These are phyloP conservation scores for Triplophysa dalaica DNA, from an alignment of 2,113 vertebrate species.

Conservation along the genomic window DNA sequence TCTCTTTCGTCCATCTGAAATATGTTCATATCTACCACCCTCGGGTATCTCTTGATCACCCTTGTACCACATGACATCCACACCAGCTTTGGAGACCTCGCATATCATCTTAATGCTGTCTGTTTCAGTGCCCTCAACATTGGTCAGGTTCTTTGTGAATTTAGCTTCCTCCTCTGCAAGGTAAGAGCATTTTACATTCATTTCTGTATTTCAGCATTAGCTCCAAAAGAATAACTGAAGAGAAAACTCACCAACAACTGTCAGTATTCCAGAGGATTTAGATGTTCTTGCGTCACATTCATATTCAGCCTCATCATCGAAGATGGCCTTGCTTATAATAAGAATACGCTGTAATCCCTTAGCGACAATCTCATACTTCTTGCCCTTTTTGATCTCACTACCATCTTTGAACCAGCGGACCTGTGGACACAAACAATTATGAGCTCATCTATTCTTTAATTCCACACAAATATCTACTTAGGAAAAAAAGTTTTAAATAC, in stretches of 20 bases:
- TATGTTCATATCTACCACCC: conserved; percentile 89
- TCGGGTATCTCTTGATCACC: conserved; percentile 91
- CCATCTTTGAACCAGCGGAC: conserved; percentile 97
- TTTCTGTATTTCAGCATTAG: not conserved
- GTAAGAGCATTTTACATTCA: conserved; percentile 18
- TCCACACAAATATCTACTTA: conserved; percentile 21
- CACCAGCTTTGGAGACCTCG: conserved; percentile 90
- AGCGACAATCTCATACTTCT: conserved; percentile 93
- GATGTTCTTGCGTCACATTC: conserved; percentile 91
- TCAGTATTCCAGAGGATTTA: conserved; percentile 89
- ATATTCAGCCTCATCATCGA: conserved; percentile 97
- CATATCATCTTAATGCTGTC: conserved; percentile 92
- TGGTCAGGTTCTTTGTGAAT: conserved; percentile 94
- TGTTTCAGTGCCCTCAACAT: conserved; percentile 91
- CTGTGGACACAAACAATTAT: conserved; percentile 61
- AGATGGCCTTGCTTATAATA: conserved; percentile 86
- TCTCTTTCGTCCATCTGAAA: conserved; percentile 85
- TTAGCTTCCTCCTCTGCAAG: conserved; percentile 90
- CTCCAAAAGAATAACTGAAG: not conserved
- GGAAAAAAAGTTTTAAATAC: conserved; percentile 63
- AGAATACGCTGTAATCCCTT: conserved; percentile 88
- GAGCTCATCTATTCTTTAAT: not conserved
- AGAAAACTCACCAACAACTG: conserved; percentile 84
- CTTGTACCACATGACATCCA: conserved; percentile 90
- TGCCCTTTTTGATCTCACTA: conserved; percentile 92